Evolutionary conservation across 2,797 vertebrate genomes (phyloP).

Genomic region (Melopsittacus undulatus): DNA sequence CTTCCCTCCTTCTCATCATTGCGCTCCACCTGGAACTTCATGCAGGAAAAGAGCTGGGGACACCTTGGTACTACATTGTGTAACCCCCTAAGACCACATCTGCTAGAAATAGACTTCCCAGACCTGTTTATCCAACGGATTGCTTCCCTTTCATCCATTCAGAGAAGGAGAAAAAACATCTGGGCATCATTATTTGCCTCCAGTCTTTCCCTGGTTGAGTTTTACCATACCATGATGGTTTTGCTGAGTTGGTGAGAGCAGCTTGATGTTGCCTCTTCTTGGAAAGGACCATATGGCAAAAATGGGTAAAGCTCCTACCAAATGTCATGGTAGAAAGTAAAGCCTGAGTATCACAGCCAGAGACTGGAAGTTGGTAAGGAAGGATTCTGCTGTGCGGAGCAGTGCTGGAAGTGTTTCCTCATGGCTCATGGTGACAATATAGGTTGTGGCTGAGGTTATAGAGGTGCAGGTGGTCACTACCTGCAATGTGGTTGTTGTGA

Average conservation of each 20-base stretch:
- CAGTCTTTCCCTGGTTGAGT: background rate
- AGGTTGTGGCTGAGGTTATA: background rate
- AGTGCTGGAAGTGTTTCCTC: background rate
- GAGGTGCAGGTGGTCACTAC: background rate
- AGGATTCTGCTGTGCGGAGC: background rate
- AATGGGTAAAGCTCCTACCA: background rate
- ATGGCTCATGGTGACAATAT: rapidly evolving
- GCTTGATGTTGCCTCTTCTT: background rate
- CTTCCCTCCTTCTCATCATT: background rate
- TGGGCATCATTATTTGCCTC: background rate
- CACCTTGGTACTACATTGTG: background rate
- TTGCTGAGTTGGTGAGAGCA: rapidly evolving
- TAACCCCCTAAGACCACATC: rapidly evolving
- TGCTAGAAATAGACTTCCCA: background rate
- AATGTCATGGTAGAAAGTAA: background rate
- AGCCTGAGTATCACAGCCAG: background rate
- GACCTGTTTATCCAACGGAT: background rate
- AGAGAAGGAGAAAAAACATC: background rate
- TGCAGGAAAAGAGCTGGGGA: background rate
- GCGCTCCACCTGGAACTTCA: background rate
- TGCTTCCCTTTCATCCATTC: background rate
- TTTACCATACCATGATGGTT: background rate
- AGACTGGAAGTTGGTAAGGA: background rate
- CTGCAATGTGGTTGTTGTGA: background rate
- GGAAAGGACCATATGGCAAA: background rate